A percentile compares a stretch with the other conserved stretches of the same genome.
These are phyloP conservation scores for Portevinia maculata DNA, from an alignment of 2,888 invertebrate genomes.

Conservation along the genomic window DNA sequence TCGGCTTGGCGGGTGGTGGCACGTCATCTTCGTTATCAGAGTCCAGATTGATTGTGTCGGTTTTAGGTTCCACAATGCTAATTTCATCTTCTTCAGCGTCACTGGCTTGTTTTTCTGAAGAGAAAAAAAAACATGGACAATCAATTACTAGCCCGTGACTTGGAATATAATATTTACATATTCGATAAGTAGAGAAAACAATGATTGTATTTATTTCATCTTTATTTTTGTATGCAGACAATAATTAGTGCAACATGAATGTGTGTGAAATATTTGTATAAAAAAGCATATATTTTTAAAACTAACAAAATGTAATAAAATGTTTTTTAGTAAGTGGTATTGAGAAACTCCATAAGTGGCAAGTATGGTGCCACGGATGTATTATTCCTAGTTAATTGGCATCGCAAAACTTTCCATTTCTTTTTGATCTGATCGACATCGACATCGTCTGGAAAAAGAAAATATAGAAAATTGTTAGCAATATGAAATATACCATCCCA, in stretches of 20 bases:
- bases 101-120: conserved; percentile 81
- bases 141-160: too few species aligned
- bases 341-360: conserved; percentile 38
- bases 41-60: conserved; percentile 81
- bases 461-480: neutral
- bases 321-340: conserved; percentile 4
- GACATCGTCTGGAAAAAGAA: conserved; percentile 75
- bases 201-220: too few species aligned
- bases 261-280: neutral
- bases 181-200: too few species aligned
- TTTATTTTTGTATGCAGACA: too few species aligned
- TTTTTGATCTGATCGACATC: conserved; percentile 77
- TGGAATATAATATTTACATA: too few species aligned
- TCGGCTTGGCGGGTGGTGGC: conserved; percentile 3
- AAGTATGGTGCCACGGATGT: conserved; percentile 17
- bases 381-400: conserved; percentile 15
- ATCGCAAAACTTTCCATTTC: conserved; percentile 80
- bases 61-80: conserved; percentile 82
- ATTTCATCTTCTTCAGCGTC: conserved; percentile 82
- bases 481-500: neutral
- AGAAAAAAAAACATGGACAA: neutral
- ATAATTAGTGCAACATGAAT: neutral
- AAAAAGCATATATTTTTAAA: neutral
- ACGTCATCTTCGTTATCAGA: conserved; percentile 81
- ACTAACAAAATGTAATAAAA: conserved; percentile 4